These are phyloP conservation scores for Periplaneta americana DNA, from an alignment of 1,140 invertebrate genomes.

Conservation along the genomic window DNA sequence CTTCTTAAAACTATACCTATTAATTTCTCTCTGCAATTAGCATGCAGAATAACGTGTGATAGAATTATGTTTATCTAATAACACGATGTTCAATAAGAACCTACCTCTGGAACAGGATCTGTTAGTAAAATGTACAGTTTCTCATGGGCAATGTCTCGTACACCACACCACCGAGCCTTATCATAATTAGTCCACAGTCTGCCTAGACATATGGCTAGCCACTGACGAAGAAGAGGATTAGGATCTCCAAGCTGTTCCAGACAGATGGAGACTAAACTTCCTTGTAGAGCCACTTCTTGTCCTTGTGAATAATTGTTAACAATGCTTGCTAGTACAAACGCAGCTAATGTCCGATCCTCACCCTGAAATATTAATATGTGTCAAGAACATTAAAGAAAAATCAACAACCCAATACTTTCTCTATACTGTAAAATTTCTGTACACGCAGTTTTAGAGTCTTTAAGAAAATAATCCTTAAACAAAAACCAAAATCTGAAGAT, in stretches of 20 bases:
- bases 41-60: too few species aligned
- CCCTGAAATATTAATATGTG: slow-evolving; percentile 60
- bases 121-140: slow-evolving; percentile 77
- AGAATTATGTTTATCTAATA: too few species aligned
- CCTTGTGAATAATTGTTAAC: slow-evolving; percentile 84
- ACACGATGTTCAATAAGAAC: neutral
- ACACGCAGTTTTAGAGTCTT: too few species aligned
- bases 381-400: too few species aligned
- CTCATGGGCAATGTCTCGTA: slow-evolving; percentile 92
- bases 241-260: slow-evolving; percentile 69
- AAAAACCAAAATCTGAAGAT: too few species aligned
- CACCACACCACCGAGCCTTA: slow-evolving; percentile 91
- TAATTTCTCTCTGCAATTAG: too few species aligned
- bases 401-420: neutral
- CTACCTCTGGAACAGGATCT: slow-evolving; percentile 79
- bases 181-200: slow-evolving; percentile 91
- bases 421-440: neutral
- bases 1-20: too few species aligned
- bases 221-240: slow-evolving; percentile 71
- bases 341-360: slow-evolving; percentile 82
- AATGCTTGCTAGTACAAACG: slow-evolving; percentile 87
- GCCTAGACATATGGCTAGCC: slow-evolving; percentile 91
- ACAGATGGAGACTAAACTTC: slow-evolving; percentile 82
- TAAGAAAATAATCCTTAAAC: too few species aligned
- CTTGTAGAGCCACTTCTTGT: slow-evolving; percentile 82